phyloP scores from a whole-genome alignment of 2,888 invertebrate genomes.

The Himalopsyche kuldschensis region DNA sequence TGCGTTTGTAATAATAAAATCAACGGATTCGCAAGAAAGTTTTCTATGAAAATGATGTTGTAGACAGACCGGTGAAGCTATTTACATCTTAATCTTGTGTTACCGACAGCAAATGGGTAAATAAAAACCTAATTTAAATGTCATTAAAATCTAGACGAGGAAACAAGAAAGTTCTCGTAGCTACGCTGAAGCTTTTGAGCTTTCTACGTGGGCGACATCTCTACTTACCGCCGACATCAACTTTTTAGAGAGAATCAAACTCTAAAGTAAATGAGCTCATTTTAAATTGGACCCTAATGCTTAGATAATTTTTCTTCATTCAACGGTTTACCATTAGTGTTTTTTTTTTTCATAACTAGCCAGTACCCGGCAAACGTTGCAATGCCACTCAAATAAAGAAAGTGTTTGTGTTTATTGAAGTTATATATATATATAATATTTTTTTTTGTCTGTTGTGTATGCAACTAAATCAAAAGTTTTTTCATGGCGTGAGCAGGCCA shows the following conservation, averaged over 20 bases:
- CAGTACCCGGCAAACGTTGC: too few species aligned
- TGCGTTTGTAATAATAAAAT: background rate
- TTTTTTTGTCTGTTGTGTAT: too few species aligned
- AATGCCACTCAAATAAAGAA: too few species aligned
- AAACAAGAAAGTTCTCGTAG: slow-evolving; percentile 31
- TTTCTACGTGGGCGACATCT: slow-evolving; percentile 7
- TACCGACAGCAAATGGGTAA: slow-evolving; percentile 49
- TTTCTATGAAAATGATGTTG: slow-evolving; percentile 10
- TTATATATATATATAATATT: too few species aligned
- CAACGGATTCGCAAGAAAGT: background rate
- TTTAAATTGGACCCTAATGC: background rate
- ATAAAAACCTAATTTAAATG: slow-evolving; percentile 60
- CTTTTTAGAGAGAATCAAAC: background rate
- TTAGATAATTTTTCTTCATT: too few species aligned
- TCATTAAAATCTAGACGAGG: slow-evolving; percentile 56
- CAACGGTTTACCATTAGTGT: too few species aligned
- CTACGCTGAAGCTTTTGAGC: slow-evolving; percentile 1
- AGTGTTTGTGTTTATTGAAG: too few species aligned
- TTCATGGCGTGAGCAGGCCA: too few species aligned
- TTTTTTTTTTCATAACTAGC: too few species aligned
- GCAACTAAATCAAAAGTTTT: too few species aligned
- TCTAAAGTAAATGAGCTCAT: background rate
- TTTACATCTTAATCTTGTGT: slow-evolving; percentile 42
- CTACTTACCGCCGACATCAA: background rate
- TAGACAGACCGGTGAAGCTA: slow-evolving; percentile 38